Evolutionary conservation across 1,140 invertebrate genomes (phyloP), one percentile per base, ranked within the genome.

Genomic region (Trachymyrmex cornetzi): DNA sequence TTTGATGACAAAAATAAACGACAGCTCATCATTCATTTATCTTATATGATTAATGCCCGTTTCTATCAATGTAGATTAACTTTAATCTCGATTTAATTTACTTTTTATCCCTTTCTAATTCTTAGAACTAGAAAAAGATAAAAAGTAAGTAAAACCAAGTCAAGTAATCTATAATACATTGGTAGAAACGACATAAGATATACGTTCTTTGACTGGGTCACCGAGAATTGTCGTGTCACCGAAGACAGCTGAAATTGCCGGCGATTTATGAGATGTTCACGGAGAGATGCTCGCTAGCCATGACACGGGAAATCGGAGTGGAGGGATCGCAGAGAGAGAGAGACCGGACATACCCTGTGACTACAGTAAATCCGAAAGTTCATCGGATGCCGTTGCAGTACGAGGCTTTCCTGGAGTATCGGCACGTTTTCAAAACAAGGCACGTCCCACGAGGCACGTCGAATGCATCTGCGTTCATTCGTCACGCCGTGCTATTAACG

Each of bases 401-500:
- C 59, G 63, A 16, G n/a, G 38, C 75, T 80, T 72, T 57, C 34
- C 34, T n/a, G 64, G 50, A 74, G 88, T 92, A 93, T 93, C 93
- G 93, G 90, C 93, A 94, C 93, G 93, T 94, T 93, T 92, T 91
- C 86, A 91, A 92, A 93, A 93, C 93, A 93, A 69, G 72, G 64
- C 75, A 75, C 57, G 69, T 81, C 89, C 82, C 87, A 72, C 75
- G 80, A 87, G 85, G 77, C 87, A 86, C 85, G 69, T 88, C 79
- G 79, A 87, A 87, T 64, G 59, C 81, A 90, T 89, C 86, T 88
- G 87, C 22, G 64, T 66, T 24, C 80, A 75, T 89, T 75, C 57
- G 75, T 89, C 80, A 85, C 24, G 77, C 24, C 14, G 48, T 27
- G 66, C 50, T 77, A 81, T 87, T 81, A 82, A 72, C 77, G 82